Conservation (phyloP, 2,113 vertebrate genomes). For the Alces alces region DNA sequence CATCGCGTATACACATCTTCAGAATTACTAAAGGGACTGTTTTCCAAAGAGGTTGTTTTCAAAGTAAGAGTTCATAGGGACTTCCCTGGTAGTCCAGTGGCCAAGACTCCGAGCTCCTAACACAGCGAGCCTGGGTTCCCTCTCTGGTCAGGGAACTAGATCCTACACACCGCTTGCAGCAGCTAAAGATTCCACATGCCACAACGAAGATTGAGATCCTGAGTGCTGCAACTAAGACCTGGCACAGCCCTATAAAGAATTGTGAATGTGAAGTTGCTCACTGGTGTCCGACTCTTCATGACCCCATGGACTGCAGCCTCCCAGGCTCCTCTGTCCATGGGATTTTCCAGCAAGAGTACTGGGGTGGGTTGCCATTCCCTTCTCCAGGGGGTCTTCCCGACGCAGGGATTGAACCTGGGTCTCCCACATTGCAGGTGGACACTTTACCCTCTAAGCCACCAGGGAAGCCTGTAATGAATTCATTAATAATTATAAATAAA, state of each 20-base stretch:
- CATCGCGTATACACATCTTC: neutral
- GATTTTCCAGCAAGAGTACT: too few relatives aligned
- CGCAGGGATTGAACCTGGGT: too few relatives aligned
- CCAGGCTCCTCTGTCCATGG: too few relatives aligned
- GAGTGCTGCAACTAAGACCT: neutral
- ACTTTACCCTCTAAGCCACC: too few relatives aligned
- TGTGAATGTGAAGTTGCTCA: neutral
- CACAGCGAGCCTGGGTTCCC: neutral
- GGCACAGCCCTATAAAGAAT: neutral
- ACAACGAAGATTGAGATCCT: neutral
- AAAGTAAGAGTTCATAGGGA: neutral
- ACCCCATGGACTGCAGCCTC: too few relatives aligned
- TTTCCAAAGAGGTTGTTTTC: conserved; percentile 21
- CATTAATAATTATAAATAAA: too few relatives aligned
- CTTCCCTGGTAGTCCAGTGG: neutral
- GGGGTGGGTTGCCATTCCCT: too few relatives aligned
- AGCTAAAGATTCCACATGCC: neutral
- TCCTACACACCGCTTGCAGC: neutral
- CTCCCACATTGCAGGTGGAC: too few relatives aligned
- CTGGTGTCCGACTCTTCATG: too few relatives aligned
- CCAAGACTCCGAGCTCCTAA: neutral
- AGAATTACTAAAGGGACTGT: neutral
- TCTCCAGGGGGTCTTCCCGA: too few relatives aligned
- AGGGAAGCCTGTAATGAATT: too few relatives aligned
- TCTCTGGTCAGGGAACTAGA: neutral